Percentiles rank a stretch among this genome's conserved stretches.
These are phyloP conservation scores for Pollenia angustigena DNA, from an alignment of 2,888 invertebrate species.

Conservation along the genomic window DNA sequence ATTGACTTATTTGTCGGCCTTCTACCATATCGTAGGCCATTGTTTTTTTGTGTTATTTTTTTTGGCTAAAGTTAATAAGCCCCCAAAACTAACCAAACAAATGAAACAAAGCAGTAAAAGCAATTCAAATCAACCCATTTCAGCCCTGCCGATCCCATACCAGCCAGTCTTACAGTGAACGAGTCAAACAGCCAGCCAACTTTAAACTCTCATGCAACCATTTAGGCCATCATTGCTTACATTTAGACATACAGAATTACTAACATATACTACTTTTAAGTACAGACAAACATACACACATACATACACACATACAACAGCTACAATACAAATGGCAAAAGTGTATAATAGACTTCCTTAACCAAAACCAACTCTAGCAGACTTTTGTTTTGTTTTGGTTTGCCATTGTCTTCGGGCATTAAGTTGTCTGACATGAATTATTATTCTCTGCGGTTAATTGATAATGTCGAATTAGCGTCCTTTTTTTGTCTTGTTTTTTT, in stretches of 20 bases:
- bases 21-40: neutral
- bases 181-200: neutral
- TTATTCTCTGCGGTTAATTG: slow-evolving; percentile 73
- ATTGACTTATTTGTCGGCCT: slow-evolving; percentile 35
- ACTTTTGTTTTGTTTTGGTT: slow-evolving; percentile 14
- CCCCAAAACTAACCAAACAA: slow-evolving; percentile 3
- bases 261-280: too few species aligned
- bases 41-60: neutral
- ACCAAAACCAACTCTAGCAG: slow-evolving; percentile 28
- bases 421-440: slow-evolving; percentile 72
- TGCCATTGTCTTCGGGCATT: slow-evolving; percentile 69
- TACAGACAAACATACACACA: neutral
- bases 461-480: slow-evolving; percentile 72
- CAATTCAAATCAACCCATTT: neutral
- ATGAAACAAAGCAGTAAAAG: neutral
- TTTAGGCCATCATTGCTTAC: slow-evolving; percentile 23
- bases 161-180: slow-evolving; percentile 1
- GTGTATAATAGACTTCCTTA: neutral
- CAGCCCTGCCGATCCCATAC: neutral
- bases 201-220: slow-evolving; percentile 28
- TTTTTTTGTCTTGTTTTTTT: slow-evolving; percentile 11
- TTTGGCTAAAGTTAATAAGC: slow-evolving; percentile 37
- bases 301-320: neutral
- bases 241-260: neutral
- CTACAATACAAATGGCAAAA: slow-evolving; percentile 10